phyloP scores from a whole-genome alignment of 2,113 vertebrate species.

The Sebastes schlegelii region DNA sequence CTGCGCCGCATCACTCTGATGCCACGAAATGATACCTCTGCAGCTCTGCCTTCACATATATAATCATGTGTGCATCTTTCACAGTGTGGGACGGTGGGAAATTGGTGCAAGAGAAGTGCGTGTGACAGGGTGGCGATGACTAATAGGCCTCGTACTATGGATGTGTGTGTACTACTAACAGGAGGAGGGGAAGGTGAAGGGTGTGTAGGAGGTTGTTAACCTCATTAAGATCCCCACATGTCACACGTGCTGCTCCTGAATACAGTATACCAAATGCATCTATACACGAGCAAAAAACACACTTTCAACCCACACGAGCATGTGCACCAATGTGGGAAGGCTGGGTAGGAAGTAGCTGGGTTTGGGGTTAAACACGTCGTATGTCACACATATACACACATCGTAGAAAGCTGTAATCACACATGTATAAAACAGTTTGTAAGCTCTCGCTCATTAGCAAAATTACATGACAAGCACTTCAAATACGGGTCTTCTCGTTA shows the following conservation, averaged over 20 bases:
- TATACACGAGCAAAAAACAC: constrained; percentile 8
- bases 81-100: constrained; percentile 26
- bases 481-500: constrained; percentile 43
- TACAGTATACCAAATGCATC: neutral
- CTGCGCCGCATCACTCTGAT: constrained; percentile 32
- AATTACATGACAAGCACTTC: constrained; percentile 17
- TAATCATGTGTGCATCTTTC: constrained; percentile 33
- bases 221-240: constrained; percentile 59
- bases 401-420: constrained; percentile 19
- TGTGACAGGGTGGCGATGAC: constrained; percentile 59
- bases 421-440: constrained; percentile 51
- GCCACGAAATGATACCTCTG: constrained; percentile 42
- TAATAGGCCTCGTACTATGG: constrained; percentile 39
- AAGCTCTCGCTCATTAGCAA: constrained; percentile 44
- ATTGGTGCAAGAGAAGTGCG: constrained; percentile 17
- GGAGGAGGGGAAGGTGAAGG: constrained; percentile 41
- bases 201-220: constrained; percentile 63
- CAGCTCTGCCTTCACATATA: constrained; percentile 30
- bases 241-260: constrained; percentile 35
- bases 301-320: constrained; percentile 13
- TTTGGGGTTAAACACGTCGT: constrained; percentile 3
- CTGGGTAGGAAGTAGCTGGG: constrained; percentile 5
- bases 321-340: neutral
- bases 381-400: constrained; percentile 18
- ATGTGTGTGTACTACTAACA: constrained; percentile 21